Evolutionary conservation across 1,140 invertebrate species (phyloP), one percentile per base, ranked within the genome.

Genomic region (Scylla paramamosain): DNA sequence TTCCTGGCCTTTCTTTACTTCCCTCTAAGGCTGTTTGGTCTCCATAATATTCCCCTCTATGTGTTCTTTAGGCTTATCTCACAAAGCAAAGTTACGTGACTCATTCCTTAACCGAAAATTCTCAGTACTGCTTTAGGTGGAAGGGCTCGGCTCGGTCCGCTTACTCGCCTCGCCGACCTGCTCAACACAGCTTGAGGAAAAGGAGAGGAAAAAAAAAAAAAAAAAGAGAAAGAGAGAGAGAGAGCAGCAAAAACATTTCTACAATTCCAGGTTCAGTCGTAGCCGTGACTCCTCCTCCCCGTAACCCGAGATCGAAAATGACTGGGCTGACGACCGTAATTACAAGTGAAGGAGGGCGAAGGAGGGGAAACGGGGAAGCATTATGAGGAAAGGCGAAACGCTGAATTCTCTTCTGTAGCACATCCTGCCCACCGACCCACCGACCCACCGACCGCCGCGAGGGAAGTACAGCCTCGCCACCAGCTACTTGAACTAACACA

Each of bases 251-350:
- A 93, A 93, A 84, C 82, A 39, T 93, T 93, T 93, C 92, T 93
- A 93, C 94, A 95, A 45, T 93, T 95, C 94, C 91, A 95, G 84
- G 89, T 92, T 77, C 83, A 88, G 82, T 95, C 91, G 83, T 77
- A 88, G 52, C 83, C 91, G 94, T 92, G 91, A 95, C 83, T 67
- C 14, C 20, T n/a, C 8, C 59, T 89, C 77, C 8, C 12, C 39
- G 94, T 92, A 92, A 95, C 91, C 82, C 32, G 94, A 95, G n/a
- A 59, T 91, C 52, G 28, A 89, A 95, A 95, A 95, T 95, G 94
- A 95, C 52, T 46, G 94, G 91, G 52, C 92, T 89, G 94, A 59
- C 94, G 83, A 95, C 84, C 91, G 92, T 95, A 95, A 95, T 95
- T 95, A 95, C 94, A 86, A 32, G 94, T 92, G 94, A 95, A 92